These are phyloP conservation scores for Lophius piscatorius DNA, from an alignment of 2,113 vertebrate species.

Conservation along the genomic window DNA sequence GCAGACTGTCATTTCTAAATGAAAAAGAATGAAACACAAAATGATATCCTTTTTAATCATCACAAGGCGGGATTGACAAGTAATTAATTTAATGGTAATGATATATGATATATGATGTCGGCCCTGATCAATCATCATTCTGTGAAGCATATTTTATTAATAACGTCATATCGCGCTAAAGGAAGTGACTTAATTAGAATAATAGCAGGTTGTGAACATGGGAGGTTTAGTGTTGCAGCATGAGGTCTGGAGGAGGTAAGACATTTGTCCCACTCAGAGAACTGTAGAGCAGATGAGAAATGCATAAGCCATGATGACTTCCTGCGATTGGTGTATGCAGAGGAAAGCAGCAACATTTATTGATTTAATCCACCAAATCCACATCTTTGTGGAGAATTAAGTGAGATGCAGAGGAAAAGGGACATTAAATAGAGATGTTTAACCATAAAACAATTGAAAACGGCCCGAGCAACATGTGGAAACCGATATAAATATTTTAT, in stretches of 20 bases:
- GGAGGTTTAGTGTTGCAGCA: conserved; percentile 4
- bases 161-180: conserved; percentile 42
- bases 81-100: conserved; percentile 70
- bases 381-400: conserved; percentile 7
- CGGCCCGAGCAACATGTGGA: not conserved
- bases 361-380: conserved; percentile 46
- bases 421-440: conserved; percentile 3
- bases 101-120: conserved; percentile 59
- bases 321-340: conserved; percentile 32
- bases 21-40: conserved; percentile 44
- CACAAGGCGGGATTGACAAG: conserved; percentile 65
- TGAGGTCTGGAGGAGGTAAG: conserved; percentile 18
- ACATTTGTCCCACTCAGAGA: conserved; percentile 18
- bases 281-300: conserved; percentile 30
- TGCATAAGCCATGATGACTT: conserved; percentile 24
- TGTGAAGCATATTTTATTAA: conserved; percentile 52
- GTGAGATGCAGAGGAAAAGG: conserved; percentile 1
- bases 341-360: conserved; percentile 24
- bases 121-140: conserved; percentile 48
- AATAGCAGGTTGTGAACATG: conserved; percentile 34
- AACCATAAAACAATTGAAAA: not conserved
- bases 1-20: conserved; percentile 48
- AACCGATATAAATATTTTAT: not conserved
- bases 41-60: conserved; percentile 74
- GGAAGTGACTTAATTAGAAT: conserved; percentile 53